Base-by-base conservation (phyloP, 2,797 vertebrate genomes). In the Octomys mimax region DNA sequence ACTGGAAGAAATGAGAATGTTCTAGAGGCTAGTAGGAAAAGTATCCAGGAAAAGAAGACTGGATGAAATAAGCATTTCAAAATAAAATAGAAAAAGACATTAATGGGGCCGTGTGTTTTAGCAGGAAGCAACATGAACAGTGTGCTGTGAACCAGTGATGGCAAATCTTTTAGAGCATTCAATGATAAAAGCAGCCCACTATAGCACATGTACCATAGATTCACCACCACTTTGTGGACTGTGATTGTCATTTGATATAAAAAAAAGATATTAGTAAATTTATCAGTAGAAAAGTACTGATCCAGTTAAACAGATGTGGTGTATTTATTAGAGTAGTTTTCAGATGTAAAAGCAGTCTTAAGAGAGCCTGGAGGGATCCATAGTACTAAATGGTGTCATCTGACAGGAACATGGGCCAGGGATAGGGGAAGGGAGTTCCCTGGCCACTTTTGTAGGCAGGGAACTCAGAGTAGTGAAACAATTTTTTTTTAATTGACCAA, bases 101-200 rank as follows among this genome's bases (percentile, higher is more conserved):
- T 49, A 49, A 42, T 13, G 73, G 26, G 0, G 33, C 13, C 33
- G 18, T 49, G 31, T 80, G 33, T 84, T 81, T 28, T 18, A 6
- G 31, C 16, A 36, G 26, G 0, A 59, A 5, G n/a, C 0, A 42
- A 54, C 12, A 28, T 12, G 19, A 52, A 4, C 2, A 2, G 26
- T 31, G 5, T 14, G 77, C 33, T 4, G 1, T 77, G 26, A 18
- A 22, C 10, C 21, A 73, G 36, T 12, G 70, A 73, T 42, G 70
- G 22, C 11, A 14, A 73, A 73, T 4, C 39, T 73, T 73, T 73
- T 73, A 73, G 71, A 73, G 21, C 71, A 26, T 73, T 42, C 71
- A 42, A 12, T 42, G 21, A 73, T 13, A 24, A 11, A 42, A 13
- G 42, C 36, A 42, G 10, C 36, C 36, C 36, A 21, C 36, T 73